Percentiles rank a stretch among this genome's conserved stretches.
Conservation (phyloP, 2,888 invertebrate genomes). For the Plebejus anna region DNA sequence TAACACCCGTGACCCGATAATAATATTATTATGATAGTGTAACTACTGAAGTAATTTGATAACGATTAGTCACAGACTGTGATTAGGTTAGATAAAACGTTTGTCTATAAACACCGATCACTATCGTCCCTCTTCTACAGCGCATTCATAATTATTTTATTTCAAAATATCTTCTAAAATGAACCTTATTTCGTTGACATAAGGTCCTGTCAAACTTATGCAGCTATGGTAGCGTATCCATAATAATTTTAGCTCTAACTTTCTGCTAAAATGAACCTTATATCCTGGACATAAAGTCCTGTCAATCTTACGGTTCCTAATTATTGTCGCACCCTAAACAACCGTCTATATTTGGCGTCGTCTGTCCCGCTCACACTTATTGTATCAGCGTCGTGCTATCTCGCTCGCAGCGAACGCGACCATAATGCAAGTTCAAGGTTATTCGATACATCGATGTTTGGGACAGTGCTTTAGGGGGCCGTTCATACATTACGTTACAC, state of each 20-base stretch:
- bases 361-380: not conserved
- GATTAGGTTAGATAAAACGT: not conserved
- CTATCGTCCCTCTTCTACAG: not conserved
- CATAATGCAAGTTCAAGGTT: conserved; percentile 19
- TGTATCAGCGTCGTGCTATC: not conserved
- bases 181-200: not conserved
- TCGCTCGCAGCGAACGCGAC: not conserved
- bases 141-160: not conserved
- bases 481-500: too few species aligned
- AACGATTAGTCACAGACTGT: not conserved
- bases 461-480: not conserved
- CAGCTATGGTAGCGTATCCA: not conserved
- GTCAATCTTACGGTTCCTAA: not conserved
- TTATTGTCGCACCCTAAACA: not conserved
- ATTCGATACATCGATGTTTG: not conserved
- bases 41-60: not conserved
- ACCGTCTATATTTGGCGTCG: conserved; percentile 1
- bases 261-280: not conserved
- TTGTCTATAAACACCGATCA: not conserved
- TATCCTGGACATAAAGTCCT: not conserved
- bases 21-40: not conserved
- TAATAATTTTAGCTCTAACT: not conserved
- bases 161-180: not conserved
- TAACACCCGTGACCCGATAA: too few species aligned
- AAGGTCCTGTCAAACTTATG: not conserved